Percentiles rank a stretch among this genome's conserved stretches.
Evolutionary conservation across 2,113 vertebrate genomes (phyloP).

Genomic region (Raja brachyura): DNA sequence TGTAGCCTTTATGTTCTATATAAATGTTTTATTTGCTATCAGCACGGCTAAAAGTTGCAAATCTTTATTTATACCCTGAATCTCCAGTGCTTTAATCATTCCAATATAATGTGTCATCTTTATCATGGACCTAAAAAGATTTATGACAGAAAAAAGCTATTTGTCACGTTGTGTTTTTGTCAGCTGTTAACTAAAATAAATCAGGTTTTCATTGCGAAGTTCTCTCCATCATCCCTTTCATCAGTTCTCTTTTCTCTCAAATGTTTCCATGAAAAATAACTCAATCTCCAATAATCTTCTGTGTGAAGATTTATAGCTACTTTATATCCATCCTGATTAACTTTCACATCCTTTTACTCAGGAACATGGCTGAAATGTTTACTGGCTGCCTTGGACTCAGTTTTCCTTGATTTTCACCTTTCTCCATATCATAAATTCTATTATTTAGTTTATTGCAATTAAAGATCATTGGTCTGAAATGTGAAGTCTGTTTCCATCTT

Average conservation of each 20-base stretch:
- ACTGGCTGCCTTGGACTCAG: neutral
- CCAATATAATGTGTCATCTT: neutral
- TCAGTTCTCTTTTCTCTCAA: neutral
- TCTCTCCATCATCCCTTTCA: neutral
- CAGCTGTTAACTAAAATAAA: neutral
- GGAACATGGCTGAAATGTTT: neutral
- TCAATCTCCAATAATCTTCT: neutral
- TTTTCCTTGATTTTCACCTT: neutral
- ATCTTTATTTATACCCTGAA: neutral
- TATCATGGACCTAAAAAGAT: neutral
- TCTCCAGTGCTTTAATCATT: neutral
- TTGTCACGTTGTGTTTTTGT: neutral
- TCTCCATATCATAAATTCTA: neutral
- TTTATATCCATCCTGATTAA: neutral
- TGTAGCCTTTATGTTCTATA: neutral
- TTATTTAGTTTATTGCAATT: neutral
- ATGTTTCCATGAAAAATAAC: neutral
- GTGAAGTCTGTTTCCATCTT: neutral
- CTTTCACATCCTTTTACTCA: neutral
- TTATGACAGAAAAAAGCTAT: neutral
- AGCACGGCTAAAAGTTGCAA: neutral
- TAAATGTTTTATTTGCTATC: neutral
- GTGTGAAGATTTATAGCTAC: neutral
- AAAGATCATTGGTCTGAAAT: neutral
- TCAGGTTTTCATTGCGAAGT: neutral